Conservation (phyloP, 2,113 vertebrate genomes). For the Struthio camelus region DNA sequence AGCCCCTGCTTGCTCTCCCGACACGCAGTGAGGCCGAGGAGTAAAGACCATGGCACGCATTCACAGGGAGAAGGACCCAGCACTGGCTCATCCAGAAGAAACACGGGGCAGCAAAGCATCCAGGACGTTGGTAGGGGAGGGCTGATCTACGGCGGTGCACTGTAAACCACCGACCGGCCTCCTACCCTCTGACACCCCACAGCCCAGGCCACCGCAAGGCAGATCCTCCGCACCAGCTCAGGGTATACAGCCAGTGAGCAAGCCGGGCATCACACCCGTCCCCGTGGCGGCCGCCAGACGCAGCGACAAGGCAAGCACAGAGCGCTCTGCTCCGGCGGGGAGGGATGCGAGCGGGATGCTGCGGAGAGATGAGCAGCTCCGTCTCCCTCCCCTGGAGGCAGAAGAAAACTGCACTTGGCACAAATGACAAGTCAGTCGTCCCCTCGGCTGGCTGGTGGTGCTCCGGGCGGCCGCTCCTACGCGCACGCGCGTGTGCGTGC, state of each 20-base stretch:
- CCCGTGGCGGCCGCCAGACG: not conserved
- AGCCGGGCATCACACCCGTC: accelerated
- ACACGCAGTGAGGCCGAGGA: not conserved
- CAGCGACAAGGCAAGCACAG: accelerated
- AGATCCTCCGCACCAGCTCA: too few relatives aligned
- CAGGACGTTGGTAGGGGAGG: not conserved
- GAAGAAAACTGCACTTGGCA: slow-evolving; percentile 34
- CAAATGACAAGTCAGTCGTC: not conserved
- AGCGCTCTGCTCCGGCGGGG: too few relatives aligned
- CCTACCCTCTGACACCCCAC: too few relatives aligned
- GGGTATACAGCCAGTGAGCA: not conserved
- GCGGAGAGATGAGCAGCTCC: slow-evolving; percentile 21
- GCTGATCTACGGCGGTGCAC: too few relatives aligned
- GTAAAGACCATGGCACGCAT: not conserved
- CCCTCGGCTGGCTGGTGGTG: too few relatives aligned
- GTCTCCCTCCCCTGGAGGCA: slow-evolving; percentile 67
- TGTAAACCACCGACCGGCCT: too few relatives aligned
- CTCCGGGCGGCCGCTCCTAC: not conserved
- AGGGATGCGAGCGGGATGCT: not conserved
- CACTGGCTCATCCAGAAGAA: not conserved
- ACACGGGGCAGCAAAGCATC: not conserved
- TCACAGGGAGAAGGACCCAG: not conserved
- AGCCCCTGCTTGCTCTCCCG: not conserved
- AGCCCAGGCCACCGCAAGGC: too few relatives aligned
- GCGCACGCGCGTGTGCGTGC: not conserved